Evolutionary conservation across 2,888 invertebrate genomes (phyloP).

Genomic region (Fragum sueziense): DNA sequence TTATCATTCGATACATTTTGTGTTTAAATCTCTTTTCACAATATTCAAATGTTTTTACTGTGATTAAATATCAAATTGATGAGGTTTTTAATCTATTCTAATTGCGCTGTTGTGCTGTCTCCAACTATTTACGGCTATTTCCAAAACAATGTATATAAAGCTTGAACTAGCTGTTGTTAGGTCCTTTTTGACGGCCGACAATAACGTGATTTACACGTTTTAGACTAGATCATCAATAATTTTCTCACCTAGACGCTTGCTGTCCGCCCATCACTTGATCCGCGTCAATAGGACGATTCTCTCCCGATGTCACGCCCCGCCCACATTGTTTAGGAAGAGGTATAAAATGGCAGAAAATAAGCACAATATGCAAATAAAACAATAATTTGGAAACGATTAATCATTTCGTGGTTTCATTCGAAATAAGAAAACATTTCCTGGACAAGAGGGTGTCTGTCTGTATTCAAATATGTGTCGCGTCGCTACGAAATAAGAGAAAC

Average conservation of each 20-base stretch:
- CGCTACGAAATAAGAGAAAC: no score
- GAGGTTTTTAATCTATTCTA: conserved; percentile 10
- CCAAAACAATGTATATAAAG: no score
- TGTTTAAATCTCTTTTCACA: conserved; percentile 5
- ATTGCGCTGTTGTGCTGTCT: not conserved
- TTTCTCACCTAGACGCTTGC: conserved; percentile 22
- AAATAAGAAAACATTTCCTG: not conserved
- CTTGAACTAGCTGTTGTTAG: no score
- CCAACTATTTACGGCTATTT: no score
- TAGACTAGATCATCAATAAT: conserved; percentile 28
- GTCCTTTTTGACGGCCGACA: no score
- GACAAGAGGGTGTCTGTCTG: not conserved
- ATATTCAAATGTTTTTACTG: conserved; percentile 11
- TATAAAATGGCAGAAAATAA: not conserved
- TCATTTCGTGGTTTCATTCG: not conserved
- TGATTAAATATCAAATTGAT: conserved; percentile 15
- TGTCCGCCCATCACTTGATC: conserved; percentile 30
- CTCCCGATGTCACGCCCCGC: not conserved
- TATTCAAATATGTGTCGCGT: not conserved
- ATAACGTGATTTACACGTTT: not conserved
- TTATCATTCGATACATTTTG: conserved; percentile 16
- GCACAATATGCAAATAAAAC: conserved; percentile 16
- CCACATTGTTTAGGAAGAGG: not conserved
- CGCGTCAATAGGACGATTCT: conserved; percentile 18
- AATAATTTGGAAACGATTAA: conserved; percentile 22